Conservation (phyloP, 2,113 vertebrate genomes). For the Melanotaenia duboulayi region DNA sequence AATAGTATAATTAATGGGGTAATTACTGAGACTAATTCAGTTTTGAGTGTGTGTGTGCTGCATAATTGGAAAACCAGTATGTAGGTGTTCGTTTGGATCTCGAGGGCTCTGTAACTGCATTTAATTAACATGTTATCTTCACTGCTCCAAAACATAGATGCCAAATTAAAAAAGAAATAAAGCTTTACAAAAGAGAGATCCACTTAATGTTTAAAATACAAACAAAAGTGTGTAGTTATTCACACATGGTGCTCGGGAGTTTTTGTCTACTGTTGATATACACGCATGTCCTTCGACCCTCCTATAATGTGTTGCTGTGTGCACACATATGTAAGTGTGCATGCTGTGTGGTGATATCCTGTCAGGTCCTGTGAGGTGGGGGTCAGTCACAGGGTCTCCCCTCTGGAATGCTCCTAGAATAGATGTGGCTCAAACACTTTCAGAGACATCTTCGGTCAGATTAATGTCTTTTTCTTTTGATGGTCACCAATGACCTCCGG, state of each 20-base stretch:
- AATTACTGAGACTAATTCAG: not conserved
- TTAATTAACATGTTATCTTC: not conserved
- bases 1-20: not conserved
- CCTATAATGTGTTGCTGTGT: conserved; percentile 19
- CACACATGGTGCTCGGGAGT: not conserved
- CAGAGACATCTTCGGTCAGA: conserved; percentile 43
- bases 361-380: conserved; percentile 76
- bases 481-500: conserved; percentile 19
- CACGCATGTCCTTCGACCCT: not conserved
- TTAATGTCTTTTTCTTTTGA: conserved; percentile 29
- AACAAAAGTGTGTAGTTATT: not conserved
- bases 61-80: not conserved
- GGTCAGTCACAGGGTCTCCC: conserved; percentile 81
- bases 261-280: not conserved
- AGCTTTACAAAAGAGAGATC: not conserved
- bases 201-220: not conserved
- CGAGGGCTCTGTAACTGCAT: not conserved
- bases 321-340: conserved; percentile 21
- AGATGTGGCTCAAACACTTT: conserved; percentile 54
- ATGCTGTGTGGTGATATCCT: conserved; percentile 67
- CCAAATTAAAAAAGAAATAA: not conserved
- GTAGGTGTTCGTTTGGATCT: not conserved
- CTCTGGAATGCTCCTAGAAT: conserved; percentile 83
- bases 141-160: fast-evolving
- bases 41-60: not conserved